Evolutionary conservation across 2,113 vertebrate species (phyloP), one percentile per base, ranked within the genome.

Genomic region (Numida meleagris): DNA sequence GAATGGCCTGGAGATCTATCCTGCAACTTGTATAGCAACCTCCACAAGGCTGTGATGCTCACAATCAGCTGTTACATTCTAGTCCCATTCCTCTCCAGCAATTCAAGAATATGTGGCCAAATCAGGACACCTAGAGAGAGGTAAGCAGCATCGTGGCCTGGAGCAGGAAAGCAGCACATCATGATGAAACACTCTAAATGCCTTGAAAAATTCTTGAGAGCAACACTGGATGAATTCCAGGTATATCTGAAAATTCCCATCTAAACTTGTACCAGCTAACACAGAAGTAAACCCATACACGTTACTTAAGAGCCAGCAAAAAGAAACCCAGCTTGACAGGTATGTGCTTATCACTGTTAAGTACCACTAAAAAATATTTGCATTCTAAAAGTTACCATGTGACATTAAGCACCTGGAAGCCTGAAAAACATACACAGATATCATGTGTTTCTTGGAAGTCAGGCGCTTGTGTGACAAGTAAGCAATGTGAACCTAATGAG

Each of bases 161-260:
- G 0, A 2, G 8, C 50, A 83, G 6, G 14, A 31, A 65, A 45
- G 9, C 13, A 6, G 25, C 8, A 36, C 25, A 23, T 57, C 53
- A 79, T 0, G 0, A 7, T 1, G 12, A 25, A 4, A 50, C 23
- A 48, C 50, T 14, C 43, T 48, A 82, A 92, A 62, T 29, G 23
- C 12, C 67, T 38, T 76, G 25, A 82, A 82, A 94, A 33, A 4
- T 46, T 73, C 21, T 36, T 1, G 1, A 82, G 25, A 79, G 8
- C 1, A 5, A 6, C 2, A 12, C 34, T 82, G 78, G 1, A 1
- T 48, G 14, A 91, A 76, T 57, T 76, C 17, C 27, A 67, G 25
- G 36, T 12, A 10, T 33, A 88, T 34, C 46, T 61, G 46, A 66
- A 82, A 93, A 79, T 43, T 24, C 9, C 38, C 12, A 46, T 51